Evolutionary conservation across 2,113 vertebrate species (phyloP).

Genomic region (Dascyllus trimaculatus): DNA sequence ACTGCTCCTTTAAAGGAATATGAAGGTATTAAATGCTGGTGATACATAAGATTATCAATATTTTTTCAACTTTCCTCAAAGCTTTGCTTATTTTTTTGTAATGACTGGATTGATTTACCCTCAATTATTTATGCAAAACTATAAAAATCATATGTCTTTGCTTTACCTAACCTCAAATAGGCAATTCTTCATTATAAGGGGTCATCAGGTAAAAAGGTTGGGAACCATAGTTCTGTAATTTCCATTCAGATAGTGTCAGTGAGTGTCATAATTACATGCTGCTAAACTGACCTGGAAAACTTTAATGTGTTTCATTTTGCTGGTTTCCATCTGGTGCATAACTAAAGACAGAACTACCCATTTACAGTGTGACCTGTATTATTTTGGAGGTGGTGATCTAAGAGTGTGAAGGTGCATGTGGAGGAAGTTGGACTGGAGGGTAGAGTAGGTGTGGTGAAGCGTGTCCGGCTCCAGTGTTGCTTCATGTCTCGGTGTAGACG

Average conservation of each 20-base stretch:
- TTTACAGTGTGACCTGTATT: conserved; percentile 3
- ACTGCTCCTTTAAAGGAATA: background rate
- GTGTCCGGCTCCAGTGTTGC: conserved; percentile 30
- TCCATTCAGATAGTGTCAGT: background rate
- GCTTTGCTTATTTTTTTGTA: background rate
- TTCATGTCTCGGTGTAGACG: conserved; percentile 95
- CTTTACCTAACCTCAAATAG: background rate
- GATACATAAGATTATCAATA: too few species aligned
- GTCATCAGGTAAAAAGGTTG: background rate
- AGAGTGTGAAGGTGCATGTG: conserved; percentile 5
- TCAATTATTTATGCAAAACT: background rate
- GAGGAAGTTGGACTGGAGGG: conserved; percentile 9
- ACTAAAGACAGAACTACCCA: background rate
- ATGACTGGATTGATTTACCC: background rate
- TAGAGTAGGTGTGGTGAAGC: conserved; percentile 34
- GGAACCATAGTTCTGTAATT: background rate
- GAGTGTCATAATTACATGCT: background rate
- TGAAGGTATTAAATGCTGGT: background rate
- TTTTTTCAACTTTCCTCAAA: too few species aligned
- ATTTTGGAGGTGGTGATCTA: background rate
- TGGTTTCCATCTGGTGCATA: background rate
- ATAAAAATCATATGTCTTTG: background rate
- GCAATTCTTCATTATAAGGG: background rate
- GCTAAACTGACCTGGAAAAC: background rate
- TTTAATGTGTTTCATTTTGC: background rate